Evolutionary conservation across 2,888 invertebrate species (phyloP), one percentile per base, ranked within the genome.

Genomic region (Diabrotica balteata): DNA sequence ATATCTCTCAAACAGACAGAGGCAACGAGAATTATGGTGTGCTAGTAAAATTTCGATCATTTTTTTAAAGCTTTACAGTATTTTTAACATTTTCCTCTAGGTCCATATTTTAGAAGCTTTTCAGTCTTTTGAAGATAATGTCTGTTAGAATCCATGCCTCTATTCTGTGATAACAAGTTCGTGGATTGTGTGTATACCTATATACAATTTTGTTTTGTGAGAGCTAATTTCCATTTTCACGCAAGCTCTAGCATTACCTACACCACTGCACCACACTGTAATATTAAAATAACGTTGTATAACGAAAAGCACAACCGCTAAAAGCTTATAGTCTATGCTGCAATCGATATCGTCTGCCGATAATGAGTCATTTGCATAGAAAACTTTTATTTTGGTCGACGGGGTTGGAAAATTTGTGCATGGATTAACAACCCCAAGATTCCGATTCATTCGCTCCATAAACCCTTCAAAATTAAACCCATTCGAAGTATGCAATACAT

Each of bases 341-440:
- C 17, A 72, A 70, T 72, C 75, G 71, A 73, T 75, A 69, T 68
- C 67, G 72, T 73, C 68, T 70, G 72, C 70, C 68, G 69, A 74
- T 74, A 73, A 73, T 74, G 73, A 74, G 72, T 72, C 71, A 75
- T 76, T 74, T 76, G 72, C 75, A 76, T 76, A 67, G 44, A 69
- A 62, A 67, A 65, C 62, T 72, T 67, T 69, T 66, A 67, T 69
- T 68, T 55, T 45, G 45, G 64, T 11, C 22, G 55, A 55, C 53
- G 49, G 60, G 60, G 44, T 44, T 55, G 54, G 44, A 66, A 49
- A 60, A 50, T 60, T 59, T 66, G 66, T 60, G 54, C 50, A 51
- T 54, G 63, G 63, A 63, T 63, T 63, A 63, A 63, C 63, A 49
- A 51, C 63, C 63, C 63, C 57, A 55, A 63, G 63, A 63, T 57